phyloP scores from a whole-genome alignment of 53 echinoderm and acorn worm species.

The Astropecten irregularis region DNA sequence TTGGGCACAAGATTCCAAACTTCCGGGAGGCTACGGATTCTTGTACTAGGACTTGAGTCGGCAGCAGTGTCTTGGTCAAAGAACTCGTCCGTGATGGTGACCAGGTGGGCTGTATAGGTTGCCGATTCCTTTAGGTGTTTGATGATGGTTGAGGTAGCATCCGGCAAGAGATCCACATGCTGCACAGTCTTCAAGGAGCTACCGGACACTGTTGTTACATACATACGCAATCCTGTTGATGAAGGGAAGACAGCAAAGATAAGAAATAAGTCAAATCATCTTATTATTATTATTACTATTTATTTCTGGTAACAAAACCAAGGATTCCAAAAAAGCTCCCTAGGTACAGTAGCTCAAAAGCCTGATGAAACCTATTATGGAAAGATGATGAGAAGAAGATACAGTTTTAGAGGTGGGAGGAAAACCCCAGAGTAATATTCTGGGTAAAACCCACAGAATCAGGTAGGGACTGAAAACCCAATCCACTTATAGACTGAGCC shows the following conservation, averaged over 20 bases:
- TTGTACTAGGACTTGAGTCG: not conserved
- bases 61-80: constrained; percentile 56
- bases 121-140: constrained; percentile 65
- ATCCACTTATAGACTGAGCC: too few species aligned
- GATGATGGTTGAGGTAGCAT: constrained; percentile 61
- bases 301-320: too few species aligned
- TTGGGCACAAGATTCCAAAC: constrained; percentile 55
- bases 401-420: too few species aligned
- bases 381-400: too few species aligned
- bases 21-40: constrained; percentile 49
- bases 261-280: not conserved
- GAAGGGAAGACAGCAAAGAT: not conserved
- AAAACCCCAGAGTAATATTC: too few species aligned
- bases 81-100: constrained; percentile 81
- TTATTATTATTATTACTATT: too few species aligned
- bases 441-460: too few species aligned
- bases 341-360: too few species aligned
- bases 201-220: constrained; percentile 46
- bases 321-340: too few species aligned
- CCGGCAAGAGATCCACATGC: constrained; percentile 64
- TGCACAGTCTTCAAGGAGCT: constrained; percentile 38
- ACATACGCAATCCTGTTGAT: constrained; percentile 62
- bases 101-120: constrained; percentile 60
- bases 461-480: too few species aligned
- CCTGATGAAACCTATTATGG: too few species aligned